Evolutionary conservation across 1,140 invertebrate species (phyloP), one percentile per base, ranked within the genome.

Genomic region (Trigoniulus corallinus): DNA sequence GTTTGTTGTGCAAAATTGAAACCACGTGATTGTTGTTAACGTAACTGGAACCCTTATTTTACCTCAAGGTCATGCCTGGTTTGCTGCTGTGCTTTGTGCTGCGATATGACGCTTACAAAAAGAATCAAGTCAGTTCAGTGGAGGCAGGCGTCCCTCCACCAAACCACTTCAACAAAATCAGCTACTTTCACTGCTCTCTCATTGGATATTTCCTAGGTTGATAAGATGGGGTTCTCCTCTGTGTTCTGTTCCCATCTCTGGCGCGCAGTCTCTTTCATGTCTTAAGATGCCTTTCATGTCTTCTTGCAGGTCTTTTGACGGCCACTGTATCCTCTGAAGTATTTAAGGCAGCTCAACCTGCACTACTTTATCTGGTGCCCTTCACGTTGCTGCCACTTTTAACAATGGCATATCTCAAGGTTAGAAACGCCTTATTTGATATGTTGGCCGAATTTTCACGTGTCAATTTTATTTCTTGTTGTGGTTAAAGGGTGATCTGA

Each of bases 261-360:
- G 15, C 12, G n/a, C 37, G 18, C 13, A 29, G 12, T 55, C n/a
- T 27, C n/a, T 54, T 54, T 18, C 13, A 4, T 25, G 15, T 34
- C 15, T 34, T 34, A 34, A 34, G 7, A 7, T 7, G 15, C 7
- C 15, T 34, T 34, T 34, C 4, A 34, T 52, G 22, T 55, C n/a
- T 18, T 34, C 27, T 37, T 25, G 21, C 3, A 70, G 92, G 93
- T 56, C 73, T 96, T 62, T 74, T 96, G 63, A 96, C 92, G 61
- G 93, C 93, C 47, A 96, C 92, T 24, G 87, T 96, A 52, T 94
- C 88, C 57, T 92, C 88, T 15, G 92, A 97, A 73, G 81, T 96
- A 59, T 96, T 96, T 72, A 93, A 93, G 75, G 91, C 91, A 54
- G 92, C 93, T 44, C 93, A 97, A 70, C 93, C 93, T 52, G 93